Evolutionary conservation across 2,888 invertebrate species (phyloP).

Genomic region (Campaea margaritaria): DNA sequence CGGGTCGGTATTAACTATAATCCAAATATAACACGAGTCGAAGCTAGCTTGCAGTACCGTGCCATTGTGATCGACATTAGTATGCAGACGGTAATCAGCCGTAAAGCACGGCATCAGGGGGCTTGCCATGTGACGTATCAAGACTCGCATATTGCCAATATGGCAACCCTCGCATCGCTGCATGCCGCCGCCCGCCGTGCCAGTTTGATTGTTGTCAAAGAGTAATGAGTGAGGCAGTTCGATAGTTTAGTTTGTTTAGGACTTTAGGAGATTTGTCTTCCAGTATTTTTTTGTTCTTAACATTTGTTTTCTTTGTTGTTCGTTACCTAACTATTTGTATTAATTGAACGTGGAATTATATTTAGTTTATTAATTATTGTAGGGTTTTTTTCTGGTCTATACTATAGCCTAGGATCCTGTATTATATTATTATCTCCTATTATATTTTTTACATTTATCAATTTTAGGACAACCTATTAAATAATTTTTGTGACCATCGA

Average conservation of each 20-base stretch:
- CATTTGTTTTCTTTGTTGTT: background rate
- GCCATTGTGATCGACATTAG: conserved; percentile 18
- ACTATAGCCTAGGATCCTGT: no score
- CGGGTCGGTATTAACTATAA: no score
- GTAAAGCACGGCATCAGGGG: conserved; percentile 28
- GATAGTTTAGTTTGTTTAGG: background rate
- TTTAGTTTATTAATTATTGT: no score
- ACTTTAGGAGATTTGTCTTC: background rate
- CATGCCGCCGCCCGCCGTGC: background rate
- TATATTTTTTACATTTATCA: background rate
- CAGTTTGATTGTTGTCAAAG: background rate
- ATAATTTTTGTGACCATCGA: conserved; percentile 20
- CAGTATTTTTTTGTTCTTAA: background rate
- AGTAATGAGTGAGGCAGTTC: background rate
- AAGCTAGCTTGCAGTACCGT: conserved; percentile 21
- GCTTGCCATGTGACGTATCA: conserved; percentile 14
- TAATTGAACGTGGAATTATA: no score
- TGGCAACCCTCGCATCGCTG: conserved; percentile 5
- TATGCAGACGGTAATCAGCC: conserved; percentile 28
- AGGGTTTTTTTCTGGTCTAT: no score
- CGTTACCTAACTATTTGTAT: background rate
- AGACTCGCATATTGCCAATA: conserved; percentile 21
- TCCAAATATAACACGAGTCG: conserved; percentile 14
- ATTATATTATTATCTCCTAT: no score
- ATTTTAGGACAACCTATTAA: conserved; percentile 10